Base-by-base conservation (phyloP, 2,888 invertebrate species). In the Tetheella fluctuosa region DNA sequence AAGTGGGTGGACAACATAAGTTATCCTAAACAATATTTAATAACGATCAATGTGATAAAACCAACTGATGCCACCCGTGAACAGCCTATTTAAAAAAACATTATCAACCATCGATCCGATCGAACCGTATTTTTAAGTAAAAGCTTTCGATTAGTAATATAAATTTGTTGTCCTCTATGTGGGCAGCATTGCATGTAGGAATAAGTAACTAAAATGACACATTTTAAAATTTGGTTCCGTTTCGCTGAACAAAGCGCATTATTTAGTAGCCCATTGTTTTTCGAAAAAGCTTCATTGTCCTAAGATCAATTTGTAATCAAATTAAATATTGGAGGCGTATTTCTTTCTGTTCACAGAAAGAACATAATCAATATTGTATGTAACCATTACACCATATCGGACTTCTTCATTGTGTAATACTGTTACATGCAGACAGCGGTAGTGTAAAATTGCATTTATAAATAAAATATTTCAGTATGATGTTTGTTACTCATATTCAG, bases 1-100 rank as follows among this genome's bases (percentile, higher is more conserved):
- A 15, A 76, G 90, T 89, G 79, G 89, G 89, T 68, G 86, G 85
- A 87, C 84, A 78, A 87, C 83, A 78, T 67, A 77, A 84, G 77
- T 81, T 86, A 85, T 84, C 80, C 82, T 70, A 71, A 70, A 69
- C 72, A 65, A 75, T 71, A 74, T 73, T 72, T 72, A 67, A 67
- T 78, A 81, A 77, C 74, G 69, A 80, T 76, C 65, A 64, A 73
- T 73, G 68, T 67, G 81, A 83, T 82, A 81, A 71, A 1, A n/a
- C 8, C 23, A 76, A 71, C 71, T 65, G 73, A 75, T 74, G 76
- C 68, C 69, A 77, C 71, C 42, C 10, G 8, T 48, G 23, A 34
- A 54, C 25, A 34, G 12, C 54, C n/a, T 30, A 34, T 30, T 10
- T 30, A 54, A 25, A 28, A 30, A 30, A 30, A 30, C 5, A 8